Conservation (phyloP, 1,140 invertebrate genomes). For the Tenebrio molitor region DNA sequence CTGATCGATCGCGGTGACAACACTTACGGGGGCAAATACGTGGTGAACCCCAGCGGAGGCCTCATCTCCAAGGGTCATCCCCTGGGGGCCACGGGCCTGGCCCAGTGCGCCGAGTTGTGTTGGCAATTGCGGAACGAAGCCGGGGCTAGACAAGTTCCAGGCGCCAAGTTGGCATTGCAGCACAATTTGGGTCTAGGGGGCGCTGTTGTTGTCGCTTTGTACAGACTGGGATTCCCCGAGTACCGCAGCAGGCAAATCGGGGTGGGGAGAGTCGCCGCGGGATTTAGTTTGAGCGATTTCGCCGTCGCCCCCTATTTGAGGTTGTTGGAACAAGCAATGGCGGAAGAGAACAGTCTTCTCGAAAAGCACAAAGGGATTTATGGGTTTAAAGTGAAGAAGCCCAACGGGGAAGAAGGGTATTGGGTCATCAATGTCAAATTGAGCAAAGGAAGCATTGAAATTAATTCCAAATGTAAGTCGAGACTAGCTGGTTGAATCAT, state of each 20-base stretch:
- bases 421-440: conserved; percentile 94
- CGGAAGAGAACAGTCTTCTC: conserved; percentile 85
- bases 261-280: conserved; percentile 36
- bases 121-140: conserved; percentile 95
- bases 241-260: conserved; percentile 34
- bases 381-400: conserved; percentile 88
- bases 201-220: conserved; percentile 92
- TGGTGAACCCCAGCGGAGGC: conserved; percentile 98
- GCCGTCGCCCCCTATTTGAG: conserved; percentile 84
- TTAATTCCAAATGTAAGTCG: conserved; percentile 78
- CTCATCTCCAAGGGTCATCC: conserved; percentile 99
- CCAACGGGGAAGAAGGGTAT: conserved; percentile 81
- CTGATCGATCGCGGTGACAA: conserved; percentile 95
- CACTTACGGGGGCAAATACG: conserved; percentile 98
- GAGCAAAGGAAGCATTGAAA: conserved; percentile 87
- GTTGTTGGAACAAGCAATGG: conserved; percentile 84
- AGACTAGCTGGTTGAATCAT: too few species aligned
- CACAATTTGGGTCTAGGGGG: conserved; percentile 98
- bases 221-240: conserved; percentile 84
- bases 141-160: conserved; percentile 89
- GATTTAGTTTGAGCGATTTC: conserved; percentile 72
- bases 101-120: conserved; percentile 94
- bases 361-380: conserved; percentile 91
- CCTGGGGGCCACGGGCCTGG: conserved; percentile 95
- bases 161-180: conserved; percentile 89